Evolutionary conservation across 2,797 vertebrate species (phyloP).

Genomic region (Anolis apletophallus): DNA sequence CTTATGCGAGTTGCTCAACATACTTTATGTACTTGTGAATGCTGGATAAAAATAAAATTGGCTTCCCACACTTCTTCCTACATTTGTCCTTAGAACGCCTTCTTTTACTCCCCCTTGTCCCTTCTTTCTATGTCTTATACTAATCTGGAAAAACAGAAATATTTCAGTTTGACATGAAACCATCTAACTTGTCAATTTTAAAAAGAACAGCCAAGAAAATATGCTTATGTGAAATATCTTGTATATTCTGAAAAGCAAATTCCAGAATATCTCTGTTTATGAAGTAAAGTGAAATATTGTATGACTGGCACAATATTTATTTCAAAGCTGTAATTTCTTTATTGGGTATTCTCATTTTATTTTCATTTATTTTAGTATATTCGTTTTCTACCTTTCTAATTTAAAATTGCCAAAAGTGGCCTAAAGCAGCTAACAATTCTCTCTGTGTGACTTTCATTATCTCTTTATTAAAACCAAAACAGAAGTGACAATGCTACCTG

Average conservation of each 20-base stretch:
- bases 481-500: no score
- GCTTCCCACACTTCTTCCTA: conserved; percentile 18
- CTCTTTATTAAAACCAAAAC: not conserved
- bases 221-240: conserved; percentile 2
- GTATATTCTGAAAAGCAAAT: not conserved
- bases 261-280: not conserved
- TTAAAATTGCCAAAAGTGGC: not conserved
- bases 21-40: not conserved
- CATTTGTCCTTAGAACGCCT: conserved; percentile 36
- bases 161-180: conserved; percentile 35
- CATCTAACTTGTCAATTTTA: conserved; percentile 18
- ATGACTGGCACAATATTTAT: not conserved
- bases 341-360: not conserved
- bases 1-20: no score
- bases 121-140: conserved; percentile 15
- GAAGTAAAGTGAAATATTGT: not conserved
- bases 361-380: not conserved
- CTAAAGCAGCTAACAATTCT: not conserved
- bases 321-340: not conserved
- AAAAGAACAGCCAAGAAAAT: not conserved
- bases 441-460: not conserved
- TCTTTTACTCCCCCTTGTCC: not conserved
- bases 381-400: not conserved
- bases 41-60: conserved; percentile 19
- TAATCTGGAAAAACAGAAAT: conserved; percentile 23